Evolutionary conservation across 2,113 vertebrate species (phyloP), one percentile per base, ranked within the genome.

Genomic region (Enhydra lutris): DNA sequence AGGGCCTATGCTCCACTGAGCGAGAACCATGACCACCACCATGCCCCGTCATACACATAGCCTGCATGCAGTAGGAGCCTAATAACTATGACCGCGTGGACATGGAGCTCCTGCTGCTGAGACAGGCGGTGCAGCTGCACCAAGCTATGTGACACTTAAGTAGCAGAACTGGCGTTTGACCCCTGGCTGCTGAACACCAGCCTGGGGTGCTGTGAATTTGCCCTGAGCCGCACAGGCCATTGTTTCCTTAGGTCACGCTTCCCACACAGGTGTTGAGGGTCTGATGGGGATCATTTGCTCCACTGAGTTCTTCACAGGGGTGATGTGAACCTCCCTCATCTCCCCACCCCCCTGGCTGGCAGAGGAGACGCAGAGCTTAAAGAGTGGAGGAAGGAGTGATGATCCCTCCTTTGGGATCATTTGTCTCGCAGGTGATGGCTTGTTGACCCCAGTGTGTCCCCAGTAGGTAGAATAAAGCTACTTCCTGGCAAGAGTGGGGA

Each of bases 41-140:
- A 4, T 0, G 4, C 47, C 17, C 50, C 7, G 17, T 36, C 10
- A 1, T 1, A 7, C 55, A 52, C 34, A 23, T 23, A 52, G 23
- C 52, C 52, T 42, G 14, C n/a, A 12, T 4, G 20, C 7, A 9
- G 55, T 26, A 9, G 45, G 21, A 8, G 6, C 59, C 83, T 65
- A 69, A 23, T 87, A 45, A 78, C 15, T 52, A 34, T 0, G 4
- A 89, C 78, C 10, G 23, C 59, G 20, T 1, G 5, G 24, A 36
- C 55, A 14, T 0, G 1, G 6, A 59, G 71, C 29, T 0, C 57
- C 3, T 18, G 73, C 63, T 39, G 42, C 86, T 21, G 31, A 63
- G 55, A 34, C 5, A 7, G 89, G 84, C 17, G 20, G 47, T 23
- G 63, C 21, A 73, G 31, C 73, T 42, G 86, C 34, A 5, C 81